A percentile compares a stretch with the other conserved stretches of the same genome.
Conservation (phyloP, 2,888 invertebrate species). For the Scaptomyza flava region DNA sequence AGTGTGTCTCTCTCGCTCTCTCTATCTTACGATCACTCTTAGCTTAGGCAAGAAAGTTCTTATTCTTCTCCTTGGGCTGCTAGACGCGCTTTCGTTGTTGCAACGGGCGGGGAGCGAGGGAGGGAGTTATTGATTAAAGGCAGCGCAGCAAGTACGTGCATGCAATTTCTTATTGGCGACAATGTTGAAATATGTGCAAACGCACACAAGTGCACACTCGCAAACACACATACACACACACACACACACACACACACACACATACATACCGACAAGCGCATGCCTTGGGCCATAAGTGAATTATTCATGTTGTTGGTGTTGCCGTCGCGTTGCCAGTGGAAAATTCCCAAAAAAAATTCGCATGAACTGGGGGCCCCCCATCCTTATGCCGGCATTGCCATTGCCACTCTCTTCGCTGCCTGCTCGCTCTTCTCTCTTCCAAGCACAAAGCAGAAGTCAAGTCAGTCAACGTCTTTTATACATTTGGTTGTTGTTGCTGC, state of each 20-base stretch:
- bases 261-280: slow-evolving; percentile 30
- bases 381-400: slow-evolving; percentile 51
- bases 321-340: slow-evolving; percentile 68
- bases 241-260: slow-evolving; percentile 5
- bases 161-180: slow-evolving; percentile 76
- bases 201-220: neutral
- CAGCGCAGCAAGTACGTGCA: slow-evolving; percentile 57
- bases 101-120: neutral
- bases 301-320: slow-evolving; percentile 64
- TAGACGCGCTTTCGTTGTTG: neutral
- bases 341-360: slow-evolving; percentile 79
- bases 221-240: slow-evolving; percentile 3
- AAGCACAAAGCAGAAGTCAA: slow-evolving; percentile 47
- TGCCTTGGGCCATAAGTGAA: slow-evolving; percentile 76
- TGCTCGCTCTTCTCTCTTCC: neutral
- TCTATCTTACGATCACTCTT: neutral
- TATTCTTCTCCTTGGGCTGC: neutral
- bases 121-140: neutral
- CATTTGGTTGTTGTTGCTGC: slow-evolving; percentile 17
- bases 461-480: slow-evolving; percentile 45
- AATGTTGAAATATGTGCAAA: slow-evolving; percentile 57
- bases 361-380: slow-evolving; percentile 64
- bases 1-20: neutral
- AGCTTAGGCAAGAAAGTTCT: slow-evolving; percentile 15
- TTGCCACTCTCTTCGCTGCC: neutral